Percentiles rank a stretch among this genome's conserved stretches.
These are phyloP conservation scores for Vesta saturnalis DNA, from an alignment of 2,888 invertebrate species.

Conservation along the genomic window DNA sequence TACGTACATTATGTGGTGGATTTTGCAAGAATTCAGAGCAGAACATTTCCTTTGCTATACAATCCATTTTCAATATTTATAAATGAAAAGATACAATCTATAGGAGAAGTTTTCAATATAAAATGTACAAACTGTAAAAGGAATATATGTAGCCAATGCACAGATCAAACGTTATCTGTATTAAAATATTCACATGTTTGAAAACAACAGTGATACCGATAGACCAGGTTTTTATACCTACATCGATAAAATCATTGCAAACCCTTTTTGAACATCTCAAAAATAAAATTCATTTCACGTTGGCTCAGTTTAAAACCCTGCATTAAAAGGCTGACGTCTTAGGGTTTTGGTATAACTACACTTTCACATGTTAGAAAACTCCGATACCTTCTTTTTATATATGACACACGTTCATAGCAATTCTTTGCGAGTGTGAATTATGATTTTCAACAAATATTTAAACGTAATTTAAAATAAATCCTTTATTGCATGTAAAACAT, in stretches of 20 bases:
- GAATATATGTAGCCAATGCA: not conserved
- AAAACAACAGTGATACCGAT: slow-evolving; percentile 3
- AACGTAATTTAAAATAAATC: no score
- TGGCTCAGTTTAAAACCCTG: slow-evolving; percentile 12
- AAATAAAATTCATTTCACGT: slow-evolving; percentile 22
- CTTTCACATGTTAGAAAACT: slow-evolving; percentile 12
- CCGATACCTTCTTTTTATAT: slow-evolving; percentile 3
- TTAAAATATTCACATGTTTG: slow-evolving; percentile 12
- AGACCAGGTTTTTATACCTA: slow-evolving; percentile 3
- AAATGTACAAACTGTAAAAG: not conserved
- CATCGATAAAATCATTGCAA: slow-evolving; percentile 4
- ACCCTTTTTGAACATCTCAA: not conserved
- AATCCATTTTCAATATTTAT: not conserved
- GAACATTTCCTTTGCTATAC: not conserved
- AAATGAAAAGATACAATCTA: not conserved
- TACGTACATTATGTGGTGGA: not conserved
- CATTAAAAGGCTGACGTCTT: slow-evolving; percentile 8
- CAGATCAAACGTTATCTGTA: slow-evolving; percentile 6
- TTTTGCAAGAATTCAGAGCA: not conserved
- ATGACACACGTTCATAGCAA: not conserved
- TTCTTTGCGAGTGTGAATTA: not conserved
- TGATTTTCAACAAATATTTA: not conserved
- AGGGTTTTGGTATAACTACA: not conserved
- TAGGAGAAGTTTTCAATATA: not conserved
- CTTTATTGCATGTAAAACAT: no score